Base-by-base conservation (phyloP, 2,797 vertebrate species). In the Cyprinella venusta region DNA sequence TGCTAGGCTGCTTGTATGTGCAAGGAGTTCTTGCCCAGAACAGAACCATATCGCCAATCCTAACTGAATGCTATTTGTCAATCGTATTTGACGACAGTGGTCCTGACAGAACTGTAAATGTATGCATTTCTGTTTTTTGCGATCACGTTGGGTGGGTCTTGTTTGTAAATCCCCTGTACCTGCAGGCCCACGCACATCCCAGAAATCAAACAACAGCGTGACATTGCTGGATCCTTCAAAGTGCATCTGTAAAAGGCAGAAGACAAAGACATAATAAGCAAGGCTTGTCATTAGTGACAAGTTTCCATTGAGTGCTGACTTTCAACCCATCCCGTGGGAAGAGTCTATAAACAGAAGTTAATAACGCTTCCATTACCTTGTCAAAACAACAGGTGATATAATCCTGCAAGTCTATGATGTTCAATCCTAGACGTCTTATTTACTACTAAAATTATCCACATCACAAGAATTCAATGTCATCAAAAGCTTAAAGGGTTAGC, bases 131-230 rank as follows among this genome's bases (percentile, higher is more conserved):
- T 33, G 48, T 18, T 50, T 15, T 12, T 10, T 71, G 30, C 7
- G 30, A 1, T 54, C 52, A 33, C n/a, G 42, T 18, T 16, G 12
- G n/a, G 21, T 21, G 12, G n/a, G 21, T 74, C 50, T 63, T 80
- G 67, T 76, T 80, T 76, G 54, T 61, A 52, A 42, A 56, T 70
- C 50, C 50, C 26, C 74, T 33, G 84, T 94, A 99, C 98, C 98
- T 94, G 92, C 85, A 19, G 96, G 92, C 6, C 92, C 95, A 63
- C 95, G 94, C 26, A 98, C 95, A 2, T 91, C 92, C 98, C 98
- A 99, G 94, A 96, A 96, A 87, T 97, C 94, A 92, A 99, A 98
- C 8, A 99, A 95, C 89, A 99, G 95, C 1, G 94, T 96, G n/a
- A 91, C 96, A 0, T 89, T 92, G 89, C 94, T 94, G 0, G 97